phyloP scores from a whole-genome alignment of 1,140 invertebrate genomes.

The Meloidogyne chitwoodi region DNA sequence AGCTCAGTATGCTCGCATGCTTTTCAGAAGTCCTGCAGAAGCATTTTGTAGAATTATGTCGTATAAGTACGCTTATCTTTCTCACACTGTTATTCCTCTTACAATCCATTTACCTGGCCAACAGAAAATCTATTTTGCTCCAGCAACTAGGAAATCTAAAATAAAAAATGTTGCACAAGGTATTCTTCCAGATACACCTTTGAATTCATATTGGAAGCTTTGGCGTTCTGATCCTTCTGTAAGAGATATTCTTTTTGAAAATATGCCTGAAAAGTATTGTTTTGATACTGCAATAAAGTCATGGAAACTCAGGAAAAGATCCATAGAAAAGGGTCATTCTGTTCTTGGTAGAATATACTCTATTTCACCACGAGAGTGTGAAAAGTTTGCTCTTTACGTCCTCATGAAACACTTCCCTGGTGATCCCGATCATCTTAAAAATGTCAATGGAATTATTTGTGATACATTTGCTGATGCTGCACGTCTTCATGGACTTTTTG shows the following conservation, averaged over 20 bases:
- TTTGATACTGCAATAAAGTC: neutral
- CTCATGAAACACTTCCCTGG: neutral
- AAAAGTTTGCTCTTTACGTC: conserved; percentile 1
- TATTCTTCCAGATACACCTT: neutral
- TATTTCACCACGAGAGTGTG: neutral
- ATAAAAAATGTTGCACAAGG: neutral
- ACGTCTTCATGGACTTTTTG: neutral
- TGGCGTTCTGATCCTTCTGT: neutral
- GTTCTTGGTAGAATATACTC: neutral
- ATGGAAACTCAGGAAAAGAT: neutral
- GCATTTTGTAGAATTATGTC: conserved; percentile 2
- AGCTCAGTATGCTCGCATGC: neutral
- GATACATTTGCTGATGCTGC: neutral
- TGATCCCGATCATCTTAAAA: neutral
- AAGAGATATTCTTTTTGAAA: neutral
- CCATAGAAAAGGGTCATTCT: neutral
- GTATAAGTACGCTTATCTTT: neutral
- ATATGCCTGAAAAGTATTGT: neutral
- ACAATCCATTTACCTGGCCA: neutral
- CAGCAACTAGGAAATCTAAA: neutral
- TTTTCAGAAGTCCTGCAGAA: neutral
- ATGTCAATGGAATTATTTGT: neutral
- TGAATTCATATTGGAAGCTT: neutral
- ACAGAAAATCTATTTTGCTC: neutral
- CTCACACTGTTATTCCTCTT: neutral